These are phyloP conservation scores for Pantherophis vulpinus DNA, from an alignment of 2,797 vertebrate species.

Conservation along the genomic window DNA sequence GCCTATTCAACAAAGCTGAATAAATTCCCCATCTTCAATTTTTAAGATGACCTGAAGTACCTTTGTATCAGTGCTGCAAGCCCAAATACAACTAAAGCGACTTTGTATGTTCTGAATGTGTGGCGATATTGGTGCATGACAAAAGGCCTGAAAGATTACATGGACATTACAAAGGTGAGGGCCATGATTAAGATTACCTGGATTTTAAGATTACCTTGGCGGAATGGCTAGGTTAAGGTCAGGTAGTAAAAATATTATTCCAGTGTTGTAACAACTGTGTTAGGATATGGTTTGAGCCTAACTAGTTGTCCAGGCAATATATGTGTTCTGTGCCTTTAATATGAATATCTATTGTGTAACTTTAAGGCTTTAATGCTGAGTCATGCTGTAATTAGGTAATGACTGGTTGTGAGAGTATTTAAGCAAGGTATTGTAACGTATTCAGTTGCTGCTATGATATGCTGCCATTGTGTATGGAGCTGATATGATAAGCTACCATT, in stretches of 20 bases:
- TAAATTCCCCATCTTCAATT: conserved; percentile 68
- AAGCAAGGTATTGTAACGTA: no score
- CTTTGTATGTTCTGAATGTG: conserved; percentile 48
- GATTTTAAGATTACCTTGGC: not conserved
- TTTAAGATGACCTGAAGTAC: conserved; percentile 63
- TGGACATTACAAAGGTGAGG: conserved; percentile 64
- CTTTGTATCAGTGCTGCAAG: conserved; percentile 62
- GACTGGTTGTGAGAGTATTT: no score
- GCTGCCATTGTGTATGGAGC: no score
- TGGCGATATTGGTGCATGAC: conserved; percentile 65
- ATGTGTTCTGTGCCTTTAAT: no score
- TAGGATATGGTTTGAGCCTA: no score
- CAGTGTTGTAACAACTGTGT: not conserved
- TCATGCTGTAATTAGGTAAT: no score
- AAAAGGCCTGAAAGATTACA: conserved; percentile 63
- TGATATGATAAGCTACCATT: no score
- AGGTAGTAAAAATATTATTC: not conserved
- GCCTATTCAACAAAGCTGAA: conserved; percentile 67
- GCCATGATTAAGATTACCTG: not conserved
- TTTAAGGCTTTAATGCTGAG: no score
- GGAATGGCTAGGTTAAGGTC: not conserved
- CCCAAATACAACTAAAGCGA: conserved; percentile 64
- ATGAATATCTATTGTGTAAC: no score
- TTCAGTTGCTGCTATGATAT: no score
- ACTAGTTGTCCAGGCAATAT: no score